A percentile compares a stretch with the other conserved stretches of the same genome.
These are phyloP conservation scores for Diachrysia chrysitis DNA, from an alignment of 2,888 invertebrate species.

Conservation along the genomic window DNA sequence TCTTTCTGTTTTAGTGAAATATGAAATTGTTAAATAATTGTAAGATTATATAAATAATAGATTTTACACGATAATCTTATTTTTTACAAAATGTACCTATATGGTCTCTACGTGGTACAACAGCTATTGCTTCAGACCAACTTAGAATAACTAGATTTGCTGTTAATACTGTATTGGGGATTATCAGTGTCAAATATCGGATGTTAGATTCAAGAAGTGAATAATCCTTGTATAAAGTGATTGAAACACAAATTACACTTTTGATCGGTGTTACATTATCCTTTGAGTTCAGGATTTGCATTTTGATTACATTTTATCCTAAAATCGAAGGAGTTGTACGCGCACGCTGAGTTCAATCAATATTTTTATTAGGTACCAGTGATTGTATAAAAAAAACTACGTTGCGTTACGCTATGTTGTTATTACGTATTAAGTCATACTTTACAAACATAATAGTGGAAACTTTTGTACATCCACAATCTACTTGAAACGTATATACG, in stretches of 20 bases:
- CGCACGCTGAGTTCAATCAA: not conserved
- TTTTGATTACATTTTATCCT: constrained; percentile 2
- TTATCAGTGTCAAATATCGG: too few species aligned
- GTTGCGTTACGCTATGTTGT: not conserved
- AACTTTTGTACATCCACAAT: not conserved
- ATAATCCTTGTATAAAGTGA: not conserved
- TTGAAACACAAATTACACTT: constrained; percentile 1
- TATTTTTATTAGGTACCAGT: not conserved
- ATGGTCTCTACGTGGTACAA: too few species aligned
- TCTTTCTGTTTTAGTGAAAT: too few species aligned
- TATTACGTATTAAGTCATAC: not conserved
- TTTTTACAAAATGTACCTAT: too few species aligned
- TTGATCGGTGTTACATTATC: not conserved
- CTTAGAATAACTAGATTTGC: too few species aligned
- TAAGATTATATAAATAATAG: too few species aligned
- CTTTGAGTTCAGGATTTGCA: not conserved
- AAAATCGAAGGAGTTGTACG: not conserved
- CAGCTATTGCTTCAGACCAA: too few species aligned
- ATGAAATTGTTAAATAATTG: too few species aligned
- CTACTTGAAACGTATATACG: not conserved
- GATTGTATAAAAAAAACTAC: not conserved
- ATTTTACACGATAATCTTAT: too few species aligned
- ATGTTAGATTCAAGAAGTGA: not conserved
- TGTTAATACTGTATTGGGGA: too few species aligned
- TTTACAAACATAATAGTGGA: not conserved